Percentiles rank a stretch among this genome's conserved stretches.
Conservation (phyloP, 2,113 vertebrate species). For the Percina caprodes region DNA sequence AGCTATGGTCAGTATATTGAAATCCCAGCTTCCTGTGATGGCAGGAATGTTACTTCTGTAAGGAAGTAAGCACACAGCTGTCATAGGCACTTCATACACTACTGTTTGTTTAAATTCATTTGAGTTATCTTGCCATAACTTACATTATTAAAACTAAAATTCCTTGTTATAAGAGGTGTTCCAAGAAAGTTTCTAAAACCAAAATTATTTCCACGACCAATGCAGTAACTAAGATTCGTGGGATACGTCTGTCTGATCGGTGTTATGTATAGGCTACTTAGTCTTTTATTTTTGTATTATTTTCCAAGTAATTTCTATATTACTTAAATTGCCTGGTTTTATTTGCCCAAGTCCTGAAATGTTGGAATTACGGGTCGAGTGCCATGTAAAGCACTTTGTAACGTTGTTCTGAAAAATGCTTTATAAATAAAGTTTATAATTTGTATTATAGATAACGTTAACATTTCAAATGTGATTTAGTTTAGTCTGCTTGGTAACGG, state of each 20-base stretch:
- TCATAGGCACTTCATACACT: background rate
- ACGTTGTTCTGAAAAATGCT: no score
- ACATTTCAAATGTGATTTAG: background rate
- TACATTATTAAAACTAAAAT: background rate
- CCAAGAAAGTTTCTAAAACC: background rate
- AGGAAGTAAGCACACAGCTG: background rate
- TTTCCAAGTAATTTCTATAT: no score
- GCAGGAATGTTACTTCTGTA: background rate
- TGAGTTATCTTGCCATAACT: background rate
- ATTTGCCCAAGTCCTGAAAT: no score
- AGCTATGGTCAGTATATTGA: constrained; percentile 3
- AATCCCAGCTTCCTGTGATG: constrained; percentile 7
- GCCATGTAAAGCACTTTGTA: no score
- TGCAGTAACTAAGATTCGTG: background rate
- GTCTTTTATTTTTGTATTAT: no score
- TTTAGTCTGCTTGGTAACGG: background rate
- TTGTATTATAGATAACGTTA: no score
- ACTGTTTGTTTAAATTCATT: background rate
- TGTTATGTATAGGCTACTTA: background rate
- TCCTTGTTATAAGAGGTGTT: background rate
- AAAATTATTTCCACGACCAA: background rate
- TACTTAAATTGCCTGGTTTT: no score
- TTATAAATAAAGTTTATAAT: no score
- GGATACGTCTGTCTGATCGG: background rate
- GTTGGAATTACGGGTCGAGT: no score